Percentiles rank a stretch among this genome's conserved stretches.
phyloP scores from a whole-genome alignment of 2,797 vertebrate genomes.

The Chiroxiphia lanceolata region DNA sequence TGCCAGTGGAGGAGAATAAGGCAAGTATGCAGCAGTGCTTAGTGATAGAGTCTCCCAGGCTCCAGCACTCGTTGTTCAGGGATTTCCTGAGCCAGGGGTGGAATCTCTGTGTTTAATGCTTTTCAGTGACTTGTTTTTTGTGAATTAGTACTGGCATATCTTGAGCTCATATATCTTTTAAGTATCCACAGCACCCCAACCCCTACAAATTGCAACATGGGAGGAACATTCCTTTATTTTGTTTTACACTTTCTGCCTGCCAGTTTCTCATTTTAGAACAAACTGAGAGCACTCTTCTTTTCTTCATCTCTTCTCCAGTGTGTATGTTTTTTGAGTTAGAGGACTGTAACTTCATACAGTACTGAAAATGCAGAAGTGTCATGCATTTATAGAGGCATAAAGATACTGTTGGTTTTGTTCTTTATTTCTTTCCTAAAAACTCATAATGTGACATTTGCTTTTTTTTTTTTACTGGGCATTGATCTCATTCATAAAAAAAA shows the following conservation, averaged over 20 bases:
- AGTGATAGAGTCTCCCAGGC: conserved; percentile 58
- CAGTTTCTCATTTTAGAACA: not conserved
- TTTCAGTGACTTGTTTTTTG: conserved; percentile 39
- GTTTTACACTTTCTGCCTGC: not conserved
- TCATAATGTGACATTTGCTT: not conserved
- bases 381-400: not conserved
- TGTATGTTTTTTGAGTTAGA: not conserved
- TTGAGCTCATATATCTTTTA: conserved; percentile 33
- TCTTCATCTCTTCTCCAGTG: not conserved
- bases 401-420: not conserved
- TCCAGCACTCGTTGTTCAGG: conserved; percentile 18
- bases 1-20: conserved; percentile 36
- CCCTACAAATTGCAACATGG: conserved; percentile 10
- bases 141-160: conserved; percentile 46
- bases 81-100: conserved; percentile 56
- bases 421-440: not conserved
- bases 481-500: not conserved
- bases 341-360: not conserved
- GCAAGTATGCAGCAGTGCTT: not conserved
- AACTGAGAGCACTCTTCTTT: not conserved
- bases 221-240: not conserved
- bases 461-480: not conserved
- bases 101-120: conserved; percentile 43
- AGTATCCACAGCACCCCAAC: not conserved
- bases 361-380: not conserved